These are phyloP conservation scores for Kryphioiulus occultus DNA, from an alignment of 2,888 invertebrate genomes.

Conservation along the genomic window DNA sequence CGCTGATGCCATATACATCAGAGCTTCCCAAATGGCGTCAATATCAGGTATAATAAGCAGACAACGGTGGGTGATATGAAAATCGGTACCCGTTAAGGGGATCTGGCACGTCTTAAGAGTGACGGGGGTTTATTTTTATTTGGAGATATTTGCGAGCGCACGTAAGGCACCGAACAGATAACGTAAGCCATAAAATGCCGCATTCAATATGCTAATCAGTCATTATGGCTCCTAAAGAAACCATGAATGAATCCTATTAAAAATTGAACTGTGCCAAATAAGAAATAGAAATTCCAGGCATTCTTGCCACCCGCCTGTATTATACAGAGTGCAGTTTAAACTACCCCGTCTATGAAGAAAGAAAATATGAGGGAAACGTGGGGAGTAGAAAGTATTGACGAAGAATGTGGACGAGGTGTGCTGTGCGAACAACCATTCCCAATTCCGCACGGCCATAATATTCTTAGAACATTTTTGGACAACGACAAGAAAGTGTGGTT, in stretches of 20 bases:
- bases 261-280: constrained; percentile 43
- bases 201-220: constrained; percentile 47
- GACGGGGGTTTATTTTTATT: not conserved
- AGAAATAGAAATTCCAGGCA: constrained; percentile 30
- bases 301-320: not conserved
- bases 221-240: constrained; percentile 43
- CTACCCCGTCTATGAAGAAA: not conserved
- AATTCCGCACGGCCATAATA: not conserved
- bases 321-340: constrained; percentile 26
- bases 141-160: not conserved
- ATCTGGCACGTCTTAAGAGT: not conserved
- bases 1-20: constrained; percentile 11
- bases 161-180: constrained; percentile 42
- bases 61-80: not conserved
- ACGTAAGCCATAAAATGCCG: constrained; percentile 35
- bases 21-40: constrained; percentile 18
- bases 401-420: not conserved
- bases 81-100: constrained; percentile 25
- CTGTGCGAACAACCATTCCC: not conserved
- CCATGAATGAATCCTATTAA: constrained; percentile 44
- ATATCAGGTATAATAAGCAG: constrained; percentile 27
- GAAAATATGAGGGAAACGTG: not conserved
- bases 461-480: not conserved
- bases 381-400: not conserved
- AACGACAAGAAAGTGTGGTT: not conserved